Evolutionary conservation across 2,797 vertebrate genomes (phyloP), one percentile per base, ranked within the genome.

Genomic region (Agapornis canus): DNA sequence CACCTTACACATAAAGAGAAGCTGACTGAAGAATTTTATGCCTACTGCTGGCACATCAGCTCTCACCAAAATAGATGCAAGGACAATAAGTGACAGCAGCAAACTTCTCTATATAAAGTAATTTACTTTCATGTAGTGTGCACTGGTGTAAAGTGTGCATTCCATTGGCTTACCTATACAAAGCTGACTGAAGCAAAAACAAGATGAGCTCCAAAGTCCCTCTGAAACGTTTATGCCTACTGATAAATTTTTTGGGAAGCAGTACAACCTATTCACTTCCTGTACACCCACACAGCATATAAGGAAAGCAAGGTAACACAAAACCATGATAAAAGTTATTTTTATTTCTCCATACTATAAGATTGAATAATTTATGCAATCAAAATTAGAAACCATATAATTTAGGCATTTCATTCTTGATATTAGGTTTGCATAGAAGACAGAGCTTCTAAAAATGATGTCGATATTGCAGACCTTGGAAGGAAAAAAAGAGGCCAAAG

Each of bases 121-220:
- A 72, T 43, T 14, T 69, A 42, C 43, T 29, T 35, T 72, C 2
- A 4, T 29, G 47, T 4, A 43, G 22, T 0, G 0, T 26, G 11
- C 13, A 13, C 13, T 51, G 45, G 6, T 35, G 31, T 20, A 56
- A 32, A 25, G 6, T 19, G 18, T 35, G n/a, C 27, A 39, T 60
- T 81, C 39, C 51, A 48, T 4, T 49, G 47, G 22, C 7, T 54
- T 39, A 35, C 37, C 39, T 25, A 22, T 18, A 56, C 20, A 85
- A 10, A 42, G 25, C 27, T 63, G 40, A 59, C 17, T n/a, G 52
- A 59, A 84, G 13, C 11, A 82, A 85, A 88, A 14, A 6, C 49
- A 39, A 81, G 12, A 54, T 59, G 17, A 39, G 20, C 31, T 83
- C 37, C 20, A 40, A 66, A 0, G 26, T 88, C 9, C 29, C 49